Evolutionary conservation across 2,797 vertebrate genomes (phyloP).

Genomic region (Euthynnus affinis): DNA sequence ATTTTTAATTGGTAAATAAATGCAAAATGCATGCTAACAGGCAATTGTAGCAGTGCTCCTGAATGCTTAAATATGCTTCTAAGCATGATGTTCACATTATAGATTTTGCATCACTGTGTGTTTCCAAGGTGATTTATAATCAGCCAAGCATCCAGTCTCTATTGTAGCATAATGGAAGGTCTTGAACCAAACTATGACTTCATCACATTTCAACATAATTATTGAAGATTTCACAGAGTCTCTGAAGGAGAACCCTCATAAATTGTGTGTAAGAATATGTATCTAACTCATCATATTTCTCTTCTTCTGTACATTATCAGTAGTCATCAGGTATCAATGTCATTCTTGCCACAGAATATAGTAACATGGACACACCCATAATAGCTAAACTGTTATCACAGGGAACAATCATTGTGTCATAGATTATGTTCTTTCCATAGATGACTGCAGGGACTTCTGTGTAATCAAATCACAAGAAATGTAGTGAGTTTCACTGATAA

Average conservation of each 20-base stretch:
- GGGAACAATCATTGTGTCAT: slow-evolving; percentile 27
- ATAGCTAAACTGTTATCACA: slow-evolving; percentile 43
- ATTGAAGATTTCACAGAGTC: slow-evolving; percentile 65
- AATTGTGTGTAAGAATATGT: slow-evolving; percentile 9
- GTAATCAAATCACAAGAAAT: neutral
- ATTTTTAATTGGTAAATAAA: slow-evolving; percentile 88
- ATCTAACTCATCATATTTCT: neutral
- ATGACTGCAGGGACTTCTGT: neutral
- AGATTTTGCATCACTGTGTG: slow-evolving; percentile 83
- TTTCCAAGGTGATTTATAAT: slow-evolving; percentile 87
- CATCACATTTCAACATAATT: slow-evolving; percentile 77
- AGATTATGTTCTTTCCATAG: neutral
- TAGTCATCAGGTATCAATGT: slow-evolving; percentile 43
- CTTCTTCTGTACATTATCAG: slow-evolving; percentile 12
- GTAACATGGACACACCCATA: slow-evolving; percentile 18
- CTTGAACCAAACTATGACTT: slow-evolving; percentile 72
- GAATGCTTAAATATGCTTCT: slow-evolving; percentile 85
- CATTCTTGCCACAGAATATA: slow-evolving; percentile 43
- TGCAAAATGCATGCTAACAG: slow-evolving; percentile 86
- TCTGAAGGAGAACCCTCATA: slow-evolving; percentile 34
- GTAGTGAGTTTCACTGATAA: neutral
- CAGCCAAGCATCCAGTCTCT: slow-evolving; percentile 68
- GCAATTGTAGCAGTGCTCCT: slow-evolving; percentile 80
- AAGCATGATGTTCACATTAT: slow-evolving; percentile 85
- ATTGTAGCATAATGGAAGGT: slow-evolving; percentile 75